Evolutionary conservation across 2,113 vertebrate genomes (phyloP).

Genomic region (Eubucco bourcierii): DNA sequence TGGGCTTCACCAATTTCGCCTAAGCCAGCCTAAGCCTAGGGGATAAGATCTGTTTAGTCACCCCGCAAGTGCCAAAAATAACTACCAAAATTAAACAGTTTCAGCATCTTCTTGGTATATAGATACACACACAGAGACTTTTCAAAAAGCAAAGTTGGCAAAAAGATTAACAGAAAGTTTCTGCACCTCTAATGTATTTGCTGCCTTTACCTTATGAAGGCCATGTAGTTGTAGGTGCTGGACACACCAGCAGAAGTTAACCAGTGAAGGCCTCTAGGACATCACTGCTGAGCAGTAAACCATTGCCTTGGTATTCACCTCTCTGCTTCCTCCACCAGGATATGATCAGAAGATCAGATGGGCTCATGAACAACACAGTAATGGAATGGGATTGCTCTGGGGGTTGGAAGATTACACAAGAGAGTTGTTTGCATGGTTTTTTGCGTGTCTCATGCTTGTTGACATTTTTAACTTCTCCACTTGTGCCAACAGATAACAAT

Average conservation of each 20-base stretch:
- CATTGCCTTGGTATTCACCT: neutral
- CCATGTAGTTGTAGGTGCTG: neutral
- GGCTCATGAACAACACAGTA: neutral
- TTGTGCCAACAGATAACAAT: conserved; percentile 61
- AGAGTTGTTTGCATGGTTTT: conserved; percentile 50
- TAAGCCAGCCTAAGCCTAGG: neutral
- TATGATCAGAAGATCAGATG: conserved; percentile 2
- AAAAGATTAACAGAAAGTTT: neutral
- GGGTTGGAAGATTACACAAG: neutral
- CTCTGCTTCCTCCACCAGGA: neutral
- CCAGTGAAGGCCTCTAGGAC: neutral
- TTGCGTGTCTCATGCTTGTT: conserved; percentile 27
- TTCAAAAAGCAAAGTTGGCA: neutral
- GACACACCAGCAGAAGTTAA: neutral
- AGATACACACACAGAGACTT: neutral
- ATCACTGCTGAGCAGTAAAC: neutral
- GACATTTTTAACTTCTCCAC: neutral
- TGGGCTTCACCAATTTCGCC: neutral
- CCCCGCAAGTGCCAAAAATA: neutral
- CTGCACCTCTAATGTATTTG: neutral
- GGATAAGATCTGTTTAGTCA: neutral
- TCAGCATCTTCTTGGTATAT: neutral
- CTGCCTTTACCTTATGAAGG: neutral
- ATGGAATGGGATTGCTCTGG: neutral
- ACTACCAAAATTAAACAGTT: neutral